Conservation (phyloP, 2,888 invertebrate species). For the Andrena bicolor region DNA sequence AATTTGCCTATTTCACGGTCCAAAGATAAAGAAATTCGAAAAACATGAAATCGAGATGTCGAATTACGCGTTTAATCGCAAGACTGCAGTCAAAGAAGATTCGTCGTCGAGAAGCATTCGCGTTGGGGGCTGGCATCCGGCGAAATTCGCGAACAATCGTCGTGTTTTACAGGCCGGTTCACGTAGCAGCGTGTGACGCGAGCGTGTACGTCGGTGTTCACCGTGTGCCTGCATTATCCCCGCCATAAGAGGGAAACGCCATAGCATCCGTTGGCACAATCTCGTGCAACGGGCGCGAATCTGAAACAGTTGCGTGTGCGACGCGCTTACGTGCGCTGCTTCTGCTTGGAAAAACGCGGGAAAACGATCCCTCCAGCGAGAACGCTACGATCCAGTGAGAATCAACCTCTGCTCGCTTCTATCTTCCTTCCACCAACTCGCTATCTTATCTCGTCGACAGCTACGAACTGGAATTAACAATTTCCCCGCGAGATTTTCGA, state of each 20-base stretch:
- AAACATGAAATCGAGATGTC: neutral
- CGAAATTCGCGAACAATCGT: conserved; percentile 46
- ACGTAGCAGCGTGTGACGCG: conserved; percentile 46
- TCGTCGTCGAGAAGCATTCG: neutral
- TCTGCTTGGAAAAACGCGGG: conserved; percentile 49
- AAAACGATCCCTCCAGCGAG: conserved; percentile 14
- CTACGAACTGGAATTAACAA: neutral
- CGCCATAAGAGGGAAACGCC: conserved; percentile 78
- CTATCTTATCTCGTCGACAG: neutral
- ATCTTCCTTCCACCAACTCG: neutral
- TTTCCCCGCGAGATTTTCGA: neutral
- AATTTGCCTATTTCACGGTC: no score
- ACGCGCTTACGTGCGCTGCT: conserved; percentile 69
- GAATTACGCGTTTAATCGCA: neutral
- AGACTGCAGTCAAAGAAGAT: neutral
- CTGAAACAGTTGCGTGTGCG: conserved; percentile 77
- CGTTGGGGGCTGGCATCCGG: conserved; percentile 31
- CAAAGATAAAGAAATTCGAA: no score
- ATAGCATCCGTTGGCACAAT: conserved; percentile 77
- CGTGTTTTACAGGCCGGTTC: conserved; percentile 25
- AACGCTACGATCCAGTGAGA: conserved; percentile 33
- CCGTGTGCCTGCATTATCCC: conserved; percentile 71
- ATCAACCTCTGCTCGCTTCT: conserved; percentile 6
- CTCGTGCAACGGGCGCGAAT: conserved; percentile 75
- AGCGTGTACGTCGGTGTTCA: conserved; percentile 35